Base-by-base conservation (phyloP, 2,888 invertebrate species). In the Drosophila anomelani region DNA sequence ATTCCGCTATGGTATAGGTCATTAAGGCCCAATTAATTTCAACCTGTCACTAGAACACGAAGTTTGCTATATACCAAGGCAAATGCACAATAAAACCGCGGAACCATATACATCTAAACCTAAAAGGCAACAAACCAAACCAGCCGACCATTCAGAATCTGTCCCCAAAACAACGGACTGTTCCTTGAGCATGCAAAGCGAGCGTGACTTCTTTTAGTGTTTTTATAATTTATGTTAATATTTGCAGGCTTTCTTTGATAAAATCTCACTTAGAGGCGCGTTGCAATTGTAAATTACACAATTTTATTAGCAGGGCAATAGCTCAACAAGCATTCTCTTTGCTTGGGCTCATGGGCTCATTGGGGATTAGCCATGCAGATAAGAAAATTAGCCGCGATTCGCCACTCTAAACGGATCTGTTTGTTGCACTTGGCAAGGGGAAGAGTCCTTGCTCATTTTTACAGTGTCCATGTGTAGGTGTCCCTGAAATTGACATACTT, bases 211-310 rank as follows among this genome's bases (percentile, higher is more conserved):
- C 59, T 56, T 49, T 56, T 29, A 47, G 39, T 56, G 39, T 39
- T 63, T 49, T 55, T 57, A 41, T 57, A 49, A 53, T 64, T 41
- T 49, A 20, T 51, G 34, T 55, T 64, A 41, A 56, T 66, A 66
- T 56, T 56, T 56, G 41, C 17, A 10, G 29, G 44, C 17, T 64
- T 55, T 64, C 8, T 36, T 70, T 56, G 26, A 62, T 51, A 76
- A 59, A 36, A 44, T 34, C 67, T 63, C 59, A 41, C 69, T 12
- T 32, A 23, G 46, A 54, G 13, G 15, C 20, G 46, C 34, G n/a
- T 61, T 43, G 61, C 61, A 47, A 55, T 60, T 60, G 46, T 64
- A 59, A 69, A 70, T 79, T 79, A 62, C 75, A 81, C 84, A 84
- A 81, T 70, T 81, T 57, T 70, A 58, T 73, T 20, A 60, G 34